Conservation (phyloP, 92 coral and sea anemone species). For the Epizoanthus fatuus region DNA sequence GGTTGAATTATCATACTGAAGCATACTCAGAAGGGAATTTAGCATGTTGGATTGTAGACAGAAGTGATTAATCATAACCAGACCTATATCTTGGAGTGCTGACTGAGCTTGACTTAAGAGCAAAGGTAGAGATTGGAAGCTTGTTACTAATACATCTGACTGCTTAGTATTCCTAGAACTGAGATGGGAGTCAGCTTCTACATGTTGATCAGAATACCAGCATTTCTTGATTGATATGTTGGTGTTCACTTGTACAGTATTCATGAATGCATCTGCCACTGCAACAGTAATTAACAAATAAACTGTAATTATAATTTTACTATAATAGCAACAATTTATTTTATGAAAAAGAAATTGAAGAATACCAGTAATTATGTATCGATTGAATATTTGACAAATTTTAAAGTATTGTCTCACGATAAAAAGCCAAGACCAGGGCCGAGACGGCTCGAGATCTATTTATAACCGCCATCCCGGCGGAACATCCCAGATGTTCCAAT, state of each 20-base stretch:
- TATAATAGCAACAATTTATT: too few relatives aligned
- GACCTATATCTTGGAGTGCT: conserved; percentile 1
- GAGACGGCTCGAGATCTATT: too few relatives aligned
- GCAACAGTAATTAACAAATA: conserved; percentile 12
- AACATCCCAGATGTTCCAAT: too few relatives aligned
- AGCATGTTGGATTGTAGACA: conserved; percentile 18
- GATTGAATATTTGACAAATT: too few relatives aligned
- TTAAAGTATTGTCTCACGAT: too few relatives aligned
- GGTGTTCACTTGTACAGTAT: conserved; percentile 36
- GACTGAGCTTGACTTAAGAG: background rate
- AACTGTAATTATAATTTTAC: background rate
- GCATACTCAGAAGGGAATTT: conserved; percentile 17
- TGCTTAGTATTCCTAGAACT: background rate
- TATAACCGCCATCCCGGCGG: too few relatives aligned
- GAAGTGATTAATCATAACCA: conserved; percentile 63
- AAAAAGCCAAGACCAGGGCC: too few relatives aligned
- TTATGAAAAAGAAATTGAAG: too few relatives aligned
- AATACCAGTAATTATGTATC: too few relatives aligned
- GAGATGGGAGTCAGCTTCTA: background rate
- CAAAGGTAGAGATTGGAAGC: background rate
- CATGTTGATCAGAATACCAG: background rate
- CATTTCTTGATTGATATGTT: background rate
- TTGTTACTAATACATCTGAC: background rate
- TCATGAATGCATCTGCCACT: conserved; percentile 19
- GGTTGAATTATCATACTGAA: conserved; percentile 5